Evolutionary conservation across 2,113 vertebrate genomes (phyloP).

Genomic region (Kryptolebias marmoratus): DNA sequence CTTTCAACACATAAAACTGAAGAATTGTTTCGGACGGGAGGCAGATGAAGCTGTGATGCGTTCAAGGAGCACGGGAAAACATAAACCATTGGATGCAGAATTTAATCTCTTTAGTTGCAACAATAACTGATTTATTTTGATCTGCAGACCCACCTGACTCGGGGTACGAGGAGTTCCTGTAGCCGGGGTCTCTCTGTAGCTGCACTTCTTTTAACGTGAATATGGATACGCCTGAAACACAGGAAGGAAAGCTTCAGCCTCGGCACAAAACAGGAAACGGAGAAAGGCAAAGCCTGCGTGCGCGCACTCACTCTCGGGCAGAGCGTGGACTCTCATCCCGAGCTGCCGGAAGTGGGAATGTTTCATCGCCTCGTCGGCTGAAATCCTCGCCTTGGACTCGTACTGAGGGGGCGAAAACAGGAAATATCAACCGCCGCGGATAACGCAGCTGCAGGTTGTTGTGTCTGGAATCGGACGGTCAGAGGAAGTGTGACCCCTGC

Average conservation of each 20-base stretch:
- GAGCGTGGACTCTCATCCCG: conserved; percentile 88
- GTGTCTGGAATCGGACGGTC: background rate
- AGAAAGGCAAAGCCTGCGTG: background rate
- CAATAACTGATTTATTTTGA: too few species aligned
- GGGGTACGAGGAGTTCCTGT: conserved; percentile 94
- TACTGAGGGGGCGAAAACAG: conserved; percentile 81
- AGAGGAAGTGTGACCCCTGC: conserved; percentile 27
- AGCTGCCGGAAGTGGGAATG: conserved; percentile 96
- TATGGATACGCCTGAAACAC: conserved; percentile 90
- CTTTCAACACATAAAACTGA: too few species aligned
- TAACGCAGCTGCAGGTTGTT: background rate
- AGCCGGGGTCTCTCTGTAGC: conserved; percentile 97
- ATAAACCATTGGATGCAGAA: too few species aligned
- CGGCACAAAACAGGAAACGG: background rate
- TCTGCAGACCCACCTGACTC: conserved; percentile 86
- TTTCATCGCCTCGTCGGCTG: conserved; percentile 97
- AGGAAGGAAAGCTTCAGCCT: background rate
- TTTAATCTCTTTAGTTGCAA: too few species aligned
- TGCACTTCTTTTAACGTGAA: conserved; percentile 99
- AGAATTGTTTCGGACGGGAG: too few species aligned
- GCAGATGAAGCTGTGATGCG: too few species aligned
- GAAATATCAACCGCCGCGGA: background rate
- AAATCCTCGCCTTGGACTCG: conserved; percentile 96
- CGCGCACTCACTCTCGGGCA: conserved; percentile 91
- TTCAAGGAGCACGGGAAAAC: too few species aligned